Evolutionary conservation across 2,113 vertebrate species (phyloP).

Genomic region (Prunella fulvescens): DNA sequence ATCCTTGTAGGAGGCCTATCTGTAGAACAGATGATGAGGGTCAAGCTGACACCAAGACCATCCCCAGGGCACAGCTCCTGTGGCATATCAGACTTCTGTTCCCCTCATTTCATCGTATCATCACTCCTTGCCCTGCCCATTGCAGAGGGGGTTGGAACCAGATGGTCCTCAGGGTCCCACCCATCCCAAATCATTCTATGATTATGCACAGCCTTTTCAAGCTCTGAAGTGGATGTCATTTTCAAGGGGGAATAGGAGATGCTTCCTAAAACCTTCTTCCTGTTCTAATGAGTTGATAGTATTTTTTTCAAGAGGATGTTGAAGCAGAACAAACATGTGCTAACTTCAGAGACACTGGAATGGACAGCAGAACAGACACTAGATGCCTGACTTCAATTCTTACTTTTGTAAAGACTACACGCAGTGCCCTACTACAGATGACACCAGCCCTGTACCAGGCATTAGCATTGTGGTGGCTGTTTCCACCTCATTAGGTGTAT

Average conservation of each 20-base stretch:
- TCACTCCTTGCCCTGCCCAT: background rate
- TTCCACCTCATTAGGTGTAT: background rate
- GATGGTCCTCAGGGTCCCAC: background rate
- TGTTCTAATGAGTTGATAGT: background rate
- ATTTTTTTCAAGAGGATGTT: background rate
- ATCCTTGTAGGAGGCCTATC: background rate
- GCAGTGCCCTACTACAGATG: background rate
- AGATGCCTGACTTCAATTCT: background rate
- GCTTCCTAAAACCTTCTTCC: background rate
- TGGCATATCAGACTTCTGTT: background rate
- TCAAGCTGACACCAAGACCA: background rate
- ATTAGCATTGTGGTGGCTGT: background rate
- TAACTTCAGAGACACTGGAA: background rate
- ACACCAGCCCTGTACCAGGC: background rate
- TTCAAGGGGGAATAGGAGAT: background rate
- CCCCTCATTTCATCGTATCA: background rate
- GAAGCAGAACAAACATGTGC: background rate
- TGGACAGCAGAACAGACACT: background rate
- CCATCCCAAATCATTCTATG: background rate
- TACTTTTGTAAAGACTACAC: background rate
- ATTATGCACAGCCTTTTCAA: background rate
- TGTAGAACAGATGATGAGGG: background rate
- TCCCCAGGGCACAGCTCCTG: background rate
- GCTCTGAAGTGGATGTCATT: background rate
- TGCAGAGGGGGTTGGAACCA: background rate